phyloP scores from a whole-genome alignment of 2,797 vertebrate genomes.

The Florisuga fusca region DNA sequence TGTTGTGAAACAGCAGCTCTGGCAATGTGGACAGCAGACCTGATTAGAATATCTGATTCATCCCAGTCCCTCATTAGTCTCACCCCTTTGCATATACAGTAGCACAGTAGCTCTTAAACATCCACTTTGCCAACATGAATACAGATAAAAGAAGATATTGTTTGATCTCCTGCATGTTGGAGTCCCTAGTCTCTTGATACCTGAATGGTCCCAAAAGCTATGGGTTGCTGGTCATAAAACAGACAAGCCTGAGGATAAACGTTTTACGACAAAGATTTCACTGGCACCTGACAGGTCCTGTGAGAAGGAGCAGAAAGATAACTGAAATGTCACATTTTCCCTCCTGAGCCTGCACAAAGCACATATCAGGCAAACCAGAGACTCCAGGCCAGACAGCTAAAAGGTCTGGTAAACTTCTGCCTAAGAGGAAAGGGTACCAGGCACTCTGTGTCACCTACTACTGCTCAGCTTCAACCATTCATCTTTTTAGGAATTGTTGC shows the following conservation, averaged over 20 bases:
- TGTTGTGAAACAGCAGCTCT: neutral
- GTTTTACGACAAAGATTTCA: neutral
- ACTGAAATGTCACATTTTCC: conserved; percentile 31
- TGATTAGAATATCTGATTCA: conserved; percentile 46
- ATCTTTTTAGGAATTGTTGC: neutral
- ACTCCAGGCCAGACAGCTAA: neutral
- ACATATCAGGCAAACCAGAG: neutral
- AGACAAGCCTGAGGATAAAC: neutral
- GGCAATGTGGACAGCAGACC: neutral
- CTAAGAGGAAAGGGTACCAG: neutral
- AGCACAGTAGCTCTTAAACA: neutral
- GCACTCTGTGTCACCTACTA: accelerated
- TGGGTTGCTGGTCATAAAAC: neutral
- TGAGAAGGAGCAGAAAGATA: neutral
- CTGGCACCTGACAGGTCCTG: neutral
- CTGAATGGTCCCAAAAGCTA: neutral
- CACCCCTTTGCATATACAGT: neutral
- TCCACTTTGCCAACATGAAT: neutral
- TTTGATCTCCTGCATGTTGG: neutral
- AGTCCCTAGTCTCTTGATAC: neutral
- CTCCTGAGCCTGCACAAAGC: neutral
- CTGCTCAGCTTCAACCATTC: accelerated
- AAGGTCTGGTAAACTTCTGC: neutral
- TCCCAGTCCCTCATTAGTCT: neutral
- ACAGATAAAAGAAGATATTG: neutral